Base-by-base conservation (phyloP, 2,888 invertebrate genomes). In the Nymphalis c-album region DNA sequence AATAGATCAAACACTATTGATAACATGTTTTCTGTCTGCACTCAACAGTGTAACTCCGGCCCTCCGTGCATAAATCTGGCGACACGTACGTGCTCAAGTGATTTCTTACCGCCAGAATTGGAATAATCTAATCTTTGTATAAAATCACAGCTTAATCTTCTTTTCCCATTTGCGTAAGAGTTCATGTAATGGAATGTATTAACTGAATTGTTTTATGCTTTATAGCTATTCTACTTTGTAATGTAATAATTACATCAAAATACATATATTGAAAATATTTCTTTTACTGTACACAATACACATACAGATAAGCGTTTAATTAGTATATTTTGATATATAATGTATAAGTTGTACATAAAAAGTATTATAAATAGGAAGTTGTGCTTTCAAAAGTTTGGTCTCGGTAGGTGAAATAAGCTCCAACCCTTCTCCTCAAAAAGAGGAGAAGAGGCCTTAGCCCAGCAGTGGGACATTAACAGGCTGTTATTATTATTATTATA, bases 41-140 rank as follows among this genome's bases (percentile, higher is more conserved):
- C 67, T 69, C 69, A 68, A 63, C 66, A 62, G 47, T 51, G 66
- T 63, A 62, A 64, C 59, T 55, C 60, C 69, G 63, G 55, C 66
- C 59, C 47, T 57, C 53, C 65, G 55, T 68, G 69, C 77, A 77
- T 77, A 77, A 80, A 80, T 79, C 73, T 64, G 66, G 77, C 76
- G 78, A 80, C 81, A 77, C 75, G 80, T 79, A 83, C 85, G 83
- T 82, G 84, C 78, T 79, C 79, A 82, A 86, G 84, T 85, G 84
- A 85, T 81, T 84, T 80, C 80, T 82, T 79, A 80, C 75, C 77
- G 74, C 74, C 76, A 72, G 74, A 81, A 84, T 83, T 79, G 79
- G 79, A 82, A 82, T 82, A 84, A 83, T 84, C 79, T 82, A 81
- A 86, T 85, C 82, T 81, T 77, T 75, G 75, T 73, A 75, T 74